These are phyloP conservation scores for Phocides pigmalion DNA, from an alignment of 1,140 invertebrate genomes.

Conservation along the genomic window DNA sequence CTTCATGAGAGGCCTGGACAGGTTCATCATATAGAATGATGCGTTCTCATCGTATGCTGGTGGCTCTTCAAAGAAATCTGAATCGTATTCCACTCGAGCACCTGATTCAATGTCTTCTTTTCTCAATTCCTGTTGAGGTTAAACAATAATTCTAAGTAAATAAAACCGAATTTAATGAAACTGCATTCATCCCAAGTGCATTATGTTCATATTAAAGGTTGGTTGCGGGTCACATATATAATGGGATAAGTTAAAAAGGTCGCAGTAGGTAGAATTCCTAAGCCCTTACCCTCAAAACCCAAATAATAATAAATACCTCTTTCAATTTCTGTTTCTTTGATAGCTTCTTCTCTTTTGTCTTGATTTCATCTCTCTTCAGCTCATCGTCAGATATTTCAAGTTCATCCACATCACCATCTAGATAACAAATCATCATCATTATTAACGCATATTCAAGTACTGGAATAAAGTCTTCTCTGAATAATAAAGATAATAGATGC, in stretches of 20 bases:
- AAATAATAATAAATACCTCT: no score
- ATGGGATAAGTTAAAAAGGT: no score
- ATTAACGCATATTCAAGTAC: not conserved
- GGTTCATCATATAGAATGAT: conserved; percentile 96
- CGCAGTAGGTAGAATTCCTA: no score
- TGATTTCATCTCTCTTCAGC: conserved; percentile 87
- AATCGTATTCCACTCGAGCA: conserved; percentile 80
- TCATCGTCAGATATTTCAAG: conserved; percentile 88
- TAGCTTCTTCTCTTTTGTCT: conserved; percentile 84
- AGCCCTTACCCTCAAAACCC: no score
- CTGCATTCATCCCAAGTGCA: not conserved
- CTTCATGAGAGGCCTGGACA: conserved; percentile 94
- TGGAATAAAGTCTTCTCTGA: no score
- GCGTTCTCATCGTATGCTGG: conserved; percentile 88
- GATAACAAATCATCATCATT: conserved; percentile 31
- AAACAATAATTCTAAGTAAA: no score
- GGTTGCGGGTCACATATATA: no score
- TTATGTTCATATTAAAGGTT: no score
- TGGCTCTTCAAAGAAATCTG: conserved; percentile 91
- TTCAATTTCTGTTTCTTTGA: conserved; percentile 83
- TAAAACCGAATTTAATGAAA: not conserved
- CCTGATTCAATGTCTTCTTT: conserved; percentile 78
- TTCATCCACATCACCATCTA: conserved; percentile 69
- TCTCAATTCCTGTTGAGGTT: conserved; percentile 50
- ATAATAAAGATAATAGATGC: no score